phyloP scores from a whole-genome alignment of 2,888 invertebrate genomes.

The Drosophila kambysellisi region DNA sequence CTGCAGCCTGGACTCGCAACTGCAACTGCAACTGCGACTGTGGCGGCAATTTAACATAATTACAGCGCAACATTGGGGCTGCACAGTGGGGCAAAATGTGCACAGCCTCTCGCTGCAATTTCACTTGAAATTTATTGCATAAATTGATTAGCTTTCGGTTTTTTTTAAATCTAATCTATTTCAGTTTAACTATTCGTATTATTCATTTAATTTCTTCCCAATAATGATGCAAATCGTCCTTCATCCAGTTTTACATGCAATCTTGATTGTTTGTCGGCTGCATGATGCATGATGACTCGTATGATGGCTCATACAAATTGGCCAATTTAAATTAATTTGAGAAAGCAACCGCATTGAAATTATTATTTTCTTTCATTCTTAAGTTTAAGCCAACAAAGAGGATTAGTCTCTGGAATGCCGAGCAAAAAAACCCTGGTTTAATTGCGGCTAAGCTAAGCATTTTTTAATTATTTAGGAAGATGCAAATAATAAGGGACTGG shows the following conservation, averaged over 20 bases:
- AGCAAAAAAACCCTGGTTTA: background rate
- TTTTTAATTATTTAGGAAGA: background rate
- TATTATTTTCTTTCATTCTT: background rate
- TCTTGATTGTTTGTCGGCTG: background rate
- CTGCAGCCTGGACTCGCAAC: constrained; percentile 42
- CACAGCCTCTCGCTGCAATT: background rate
- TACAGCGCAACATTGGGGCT: constrained; percentile 46
- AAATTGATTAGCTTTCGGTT: background rate
- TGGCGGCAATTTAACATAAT: constrained; percentile 80
- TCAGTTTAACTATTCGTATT: background rate
- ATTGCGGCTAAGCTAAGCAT: background rate
- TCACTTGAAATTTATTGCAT: background rate
- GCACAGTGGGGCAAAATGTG: constrained; percentile 54
- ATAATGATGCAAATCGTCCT: background rate
- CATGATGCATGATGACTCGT: background rate
- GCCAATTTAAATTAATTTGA: background rate
- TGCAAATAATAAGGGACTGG: background rate
- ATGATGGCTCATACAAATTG: background rate
- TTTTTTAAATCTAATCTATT: background rate
- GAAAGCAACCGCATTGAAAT: background rate
- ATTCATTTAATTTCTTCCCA: background rate
- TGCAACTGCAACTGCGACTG: constrained; percentile 13
- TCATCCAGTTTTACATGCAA: background rate
- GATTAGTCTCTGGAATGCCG: background rate
- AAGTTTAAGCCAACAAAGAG: background rate